phyloP scores from a whole-genome alignment of 2,113 vertebrate genomes.

The Embiotoca jacksoni region DNA sequence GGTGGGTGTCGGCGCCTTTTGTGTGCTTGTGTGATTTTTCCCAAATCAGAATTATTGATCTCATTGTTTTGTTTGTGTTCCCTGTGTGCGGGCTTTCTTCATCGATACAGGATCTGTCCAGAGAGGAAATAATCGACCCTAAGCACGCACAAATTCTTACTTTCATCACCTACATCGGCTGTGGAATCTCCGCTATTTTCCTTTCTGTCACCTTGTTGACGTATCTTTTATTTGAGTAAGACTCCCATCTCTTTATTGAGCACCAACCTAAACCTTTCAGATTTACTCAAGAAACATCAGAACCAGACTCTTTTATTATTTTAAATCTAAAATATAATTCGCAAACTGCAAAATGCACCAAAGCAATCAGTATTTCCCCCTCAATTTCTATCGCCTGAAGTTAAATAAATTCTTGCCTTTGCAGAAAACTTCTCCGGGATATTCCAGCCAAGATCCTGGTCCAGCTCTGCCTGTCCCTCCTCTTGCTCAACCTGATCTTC shows the following conservation, averaged over 20 bases:
- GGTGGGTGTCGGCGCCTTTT: constrained; percentile 75
- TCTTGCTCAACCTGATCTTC: constrained; percentile 92
- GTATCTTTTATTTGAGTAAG: constrained; percentile 94
- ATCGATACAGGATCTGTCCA: constrained; percentile 88
- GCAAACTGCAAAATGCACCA: too few relatives aligned
- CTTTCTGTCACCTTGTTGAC: constrained; percentile 93
- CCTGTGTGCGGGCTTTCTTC: constrained; percentile 1
- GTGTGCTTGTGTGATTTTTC: not conserved
- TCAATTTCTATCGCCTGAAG: too few relatives aligned
- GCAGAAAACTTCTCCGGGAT: constrained; percentile 93
- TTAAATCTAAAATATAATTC: too few relatives aligned
- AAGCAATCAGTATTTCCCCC: too few relatives aligned
- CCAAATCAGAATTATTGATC: not conserved
- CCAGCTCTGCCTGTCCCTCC: constrained; percentile 91
- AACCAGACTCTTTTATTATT: too few relatives aligned
- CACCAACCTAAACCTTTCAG: not conserved
- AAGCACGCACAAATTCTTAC: constrained; percentile 87
- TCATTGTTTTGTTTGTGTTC: not conserved
- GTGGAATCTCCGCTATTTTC: constrained; percentile 93
- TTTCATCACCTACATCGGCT: constrained; percentile 95
- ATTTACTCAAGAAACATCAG: not conserved
- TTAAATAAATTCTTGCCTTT: constrained; percentile 16
- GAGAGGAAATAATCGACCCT: constrained; percentile 66
- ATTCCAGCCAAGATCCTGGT: constrained; percentile 97
- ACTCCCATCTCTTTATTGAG: not conserved